phyloP scores from a whole-genome alignment of 2,113 vertebrate species.

The Chaenogobius annularis region DNA sequence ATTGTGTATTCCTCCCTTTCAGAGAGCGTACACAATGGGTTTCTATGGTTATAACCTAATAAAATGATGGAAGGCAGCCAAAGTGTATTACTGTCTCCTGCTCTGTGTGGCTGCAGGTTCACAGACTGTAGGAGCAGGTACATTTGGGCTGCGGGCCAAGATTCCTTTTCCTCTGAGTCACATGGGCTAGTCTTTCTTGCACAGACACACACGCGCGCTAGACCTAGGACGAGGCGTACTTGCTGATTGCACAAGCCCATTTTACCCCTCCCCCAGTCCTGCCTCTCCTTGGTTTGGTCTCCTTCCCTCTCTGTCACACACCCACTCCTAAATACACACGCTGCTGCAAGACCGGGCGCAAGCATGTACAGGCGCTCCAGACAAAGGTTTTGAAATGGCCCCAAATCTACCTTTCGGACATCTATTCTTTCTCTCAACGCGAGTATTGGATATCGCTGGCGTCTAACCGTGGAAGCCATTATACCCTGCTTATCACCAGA shows the following conservation, averaged over 20 bases:
- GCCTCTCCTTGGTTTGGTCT: slow-evolving; percentile 18
- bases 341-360: not conserved
- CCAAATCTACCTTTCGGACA: not conserved
- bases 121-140: slow-evolving; percentile 65
- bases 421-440: not conserved
- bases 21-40: not conserved
- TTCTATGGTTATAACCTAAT: slow-evolving; percentile 8
- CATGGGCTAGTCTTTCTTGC: slow-evolving; percentile 65
- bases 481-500: slow-evolving; percentile 32
- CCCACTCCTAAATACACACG: slow-evolving; percentile 12
- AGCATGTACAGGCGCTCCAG: not conserved
- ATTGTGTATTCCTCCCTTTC: not conserved
- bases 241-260: slow-evolving; percentile 62
- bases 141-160: slow-evolving; percentile 55
- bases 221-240: slow-evolving; percentile 44
- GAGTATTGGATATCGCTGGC: slow-evolving; percentile 2
- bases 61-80: slow-evolving; percentile 1
- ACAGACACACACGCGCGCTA: slow-evolving; percentile 37
- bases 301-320: slow-evolving; percentile 12
- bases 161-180: slow-evolving; percentile 76
- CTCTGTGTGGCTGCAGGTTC: slow-evolving; percentile 11
- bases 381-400: not conserved
- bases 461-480: slow-evolving; percentile 28
- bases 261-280: slow-evolving; percentile 41
- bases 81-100: not conserved